Conservation (phyloP, 2,797 vertebrate species). For the Poecilia velifera region DNA sequence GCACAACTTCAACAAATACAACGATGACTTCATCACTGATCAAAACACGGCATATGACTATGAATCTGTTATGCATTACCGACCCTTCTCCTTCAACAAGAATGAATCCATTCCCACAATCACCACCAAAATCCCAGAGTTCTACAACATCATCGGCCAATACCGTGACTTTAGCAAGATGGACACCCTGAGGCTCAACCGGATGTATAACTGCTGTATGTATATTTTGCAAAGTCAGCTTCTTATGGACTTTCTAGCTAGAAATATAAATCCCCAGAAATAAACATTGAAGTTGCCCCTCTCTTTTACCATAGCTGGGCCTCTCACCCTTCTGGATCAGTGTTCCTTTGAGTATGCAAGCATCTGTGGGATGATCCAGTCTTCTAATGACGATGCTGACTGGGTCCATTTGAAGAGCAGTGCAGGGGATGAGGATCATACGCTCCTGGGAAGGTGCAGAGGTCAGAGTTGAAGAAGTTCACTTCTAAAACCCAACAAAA, state of each 20-base stretch:
- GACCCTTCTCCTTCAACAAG: constrained; percentile 89
- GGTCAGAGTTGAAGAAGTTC: constrained; percentile 70
- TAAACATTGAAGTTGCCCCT: background rate
- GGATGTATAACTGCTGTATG: constrained; percentile 95
- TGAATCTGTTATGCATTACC: constrained; percentile 93
- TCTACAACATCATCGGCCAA: constrained; percentile 89
- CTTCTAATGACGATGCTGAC: constrained; percentile 77
- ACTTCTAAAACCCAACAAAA: background rate
- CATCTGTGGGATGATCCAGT: constrained; percentile 93
- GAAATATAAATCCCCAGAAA: background rate
- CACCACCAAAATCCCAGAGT: constrained; percentile 89
- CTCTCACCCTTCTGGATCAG: constrained; percentile 89
- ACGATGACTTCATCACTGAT: constrained; percentile 86
- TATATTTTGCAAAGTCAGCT: background rate
- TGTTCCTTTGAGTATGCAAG: constrained; percentile 88
- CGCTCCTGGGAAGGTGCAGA: constrained; percentile 83
- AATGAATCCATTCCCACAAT: constrained; percentile 84
- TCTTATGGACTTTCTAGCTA: background rate
- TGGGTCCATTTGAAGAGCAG: constrained; percentile 80
- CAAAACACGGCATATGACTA: constrained; percentile 94
- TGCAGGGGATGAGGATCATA: constrained; percentile 80
- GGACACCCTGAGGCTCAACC: constrained; percentile 87
- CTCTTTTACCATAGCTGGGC: constrained; percentile 74
- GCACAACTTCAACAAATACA: constrained; percentile 89
- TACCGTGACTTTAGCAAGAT: constrained; percentile 88